Evolutionary conservation across 1,140 invertebrate species (phyloP), one percentile per base, ranked within the genome.

Genomic region (Trialeurodes vaporariorum): DNA sequence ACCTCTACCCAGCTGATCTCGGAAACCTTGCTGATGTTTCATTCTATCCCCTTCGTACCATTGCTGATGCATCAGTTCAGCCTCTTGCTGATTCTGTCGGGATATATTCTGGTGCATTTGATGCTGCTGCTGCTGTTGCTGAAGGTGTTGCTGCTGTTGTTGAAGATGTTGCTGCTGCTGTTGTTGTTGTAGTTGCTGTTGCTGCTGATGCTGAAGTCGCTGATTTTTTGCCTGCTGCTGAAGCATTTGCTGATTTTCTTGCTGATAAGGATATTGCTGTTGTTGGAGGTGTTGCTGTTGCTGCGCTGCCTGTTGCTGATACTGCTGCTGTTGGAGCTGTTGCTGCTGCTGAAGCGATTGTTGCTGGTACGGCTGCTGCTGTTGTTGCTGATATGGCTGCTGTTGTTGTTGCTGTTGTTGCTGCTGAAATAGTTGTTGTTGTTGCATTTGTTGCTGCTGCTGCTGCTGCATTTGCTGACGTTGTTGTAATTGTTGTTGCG

Each of bases 41-140:
- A 17, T 49, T 17, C 34, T 49, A 49, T 49, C 34, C 5, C 34
- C 34, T 17, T 49, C 34, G 34, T 49, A 17, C 34, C 34, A 49
- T 49, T 49, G 34, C 34, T 49, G 34, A 5, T 49, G 34, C 34
- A 49, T 49, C 34, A 49, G 34, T 17, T 49, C 34, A 9, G 34
- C 5, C 17, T 49, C 34, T 49, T 17, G 34, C 34, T 49, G 34
- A 49, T 49, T 49, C 34, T 9, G 34, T 17, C 5, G 34, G 34
- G 5, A 49, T n/a, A n/a, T n/a, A 5, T 5, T 9, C 34, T 49
- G 34, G 17, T 49, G 34, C 34, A 49, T 5, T 17, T 49, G 34
- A 2, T 75, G 74, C 58, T 69, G 73, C 25, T 76, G 75, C 24
- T 74, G 76, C 67, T 73, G 76, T 65, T 77, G 76, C 69, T 74